These are phyloP conservation scores for Butastur rufipennis DNA, from an alignment of 2,113 vertebrate species.

Conservation along the genomic window DNA sequence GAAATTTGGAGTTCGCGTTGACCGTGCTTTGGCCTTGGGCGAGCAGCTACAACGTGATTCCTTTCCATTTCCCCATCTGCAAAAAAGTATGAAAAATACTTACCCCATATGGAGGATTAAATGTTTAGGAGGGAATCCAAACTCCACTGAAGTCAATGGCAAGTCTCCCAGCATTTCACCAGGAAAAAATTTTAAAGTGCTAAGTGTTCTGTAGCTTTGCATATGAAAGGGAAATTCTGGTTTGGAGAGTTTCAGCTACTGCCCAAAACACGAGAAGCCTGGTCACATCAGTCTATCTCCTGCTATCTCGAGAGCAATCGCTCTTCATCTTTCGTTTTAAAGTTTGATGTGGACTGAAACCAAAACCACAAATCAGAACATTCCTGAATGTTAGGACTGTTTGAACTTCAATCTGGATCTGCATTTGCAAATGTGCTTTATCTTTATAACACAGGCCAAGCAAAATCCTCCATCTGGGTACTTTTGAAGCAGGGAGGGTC, in stretches of 20 bases:
- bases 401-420: not conserved
- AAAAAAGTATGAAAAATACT: conserved; percentile 29
- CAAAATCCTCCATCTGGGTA: not conserved
- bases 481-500: not conserved
- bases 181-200: not conserved
- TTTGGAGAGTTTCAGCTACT: not conserved
- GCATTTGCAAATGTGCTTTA: conserved; percentile 28
- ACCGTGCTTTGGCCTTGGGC: conserved; percentile 36
- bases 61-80: conserved; percentile 19
- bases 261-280: not conserved
- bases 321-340: not conserved
- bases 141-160: conserved; percentile 12
- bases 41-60: not conserved
- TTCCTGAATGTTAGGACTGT: not conserved
- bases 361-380: not conserved
- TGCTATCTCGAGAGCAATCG: not conserved
- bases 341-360: not conserved
- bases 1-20: not conserved
- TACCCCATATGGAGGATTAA: conserved; percentile 49
- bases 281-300: not conserved
- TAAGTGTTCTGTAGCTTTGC: conserved; percentile 2
- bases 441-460: not conserved
- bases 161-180: conserved; percentile 7
- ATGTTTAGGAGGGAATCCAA: conserved; percentile 34
- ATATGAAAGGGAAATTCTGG: not conserved